Conservation (phyloP, 2,113 vertebrate species). For the Microtus ochrogaster region DNA sequence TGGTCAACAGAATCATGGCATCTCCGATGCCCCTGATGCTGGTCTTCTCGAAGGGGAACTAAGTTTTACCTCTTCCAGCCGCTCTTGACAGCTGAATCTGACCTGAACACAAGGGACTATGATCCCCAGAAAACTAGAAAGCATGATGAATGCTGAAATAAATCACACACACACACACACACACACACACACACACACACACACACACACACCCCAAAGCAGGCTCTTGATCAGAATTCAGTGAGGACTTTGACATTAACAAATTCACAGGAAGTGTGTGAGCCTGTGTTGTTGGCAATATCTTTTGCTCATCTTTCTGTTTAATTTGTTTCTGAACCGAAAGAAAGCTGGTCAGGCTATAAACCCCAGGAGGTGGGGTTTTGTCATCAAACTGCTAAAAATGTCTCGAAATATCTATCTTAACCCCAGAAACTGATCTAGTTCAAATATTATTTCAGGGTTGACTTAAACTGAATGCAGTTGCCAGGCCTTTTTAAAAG, state of each 20-base stretch:
- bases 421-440: constrained; percentile 46
- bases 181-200: too few relatives aligned
- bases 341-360: constrained; percentile 45
- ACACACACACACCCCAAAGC: not conserved
- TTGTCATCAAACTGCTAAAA: constrained; percentile 60
- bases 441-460: constrained; percentile 57
- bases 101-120: not conserved
- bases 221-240: not conserved
- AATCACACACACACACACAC: not conserved
- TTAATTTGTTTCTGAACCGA: constrained; percentile 59
- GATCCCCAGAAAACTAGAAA: not conserved
- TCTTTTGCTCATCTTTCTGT: constrained; percentile 37
- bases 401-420: constrained; percentile 43
- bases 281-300: not conserved
- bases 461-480: constrained; percentile 55
- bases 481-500: constrained; percentile 32
- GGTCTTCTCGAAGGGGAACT: not conserved
- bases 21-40: not conserved
- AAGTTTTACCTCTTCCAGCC: not conserved
- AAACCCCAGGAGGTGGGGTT: constrained; percentile 31
- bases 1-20: not conserved
- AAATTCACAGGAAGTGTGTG: not conserved
- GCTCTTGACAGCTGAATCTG: not conserved
- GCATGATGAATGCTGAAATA: not conserved
- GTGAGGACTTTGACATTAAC: not conserved